Evolutionary conservation across 2,797 vertebrate species (phyloP).

Genomic region (Ctenopoma multispine): DNA sequence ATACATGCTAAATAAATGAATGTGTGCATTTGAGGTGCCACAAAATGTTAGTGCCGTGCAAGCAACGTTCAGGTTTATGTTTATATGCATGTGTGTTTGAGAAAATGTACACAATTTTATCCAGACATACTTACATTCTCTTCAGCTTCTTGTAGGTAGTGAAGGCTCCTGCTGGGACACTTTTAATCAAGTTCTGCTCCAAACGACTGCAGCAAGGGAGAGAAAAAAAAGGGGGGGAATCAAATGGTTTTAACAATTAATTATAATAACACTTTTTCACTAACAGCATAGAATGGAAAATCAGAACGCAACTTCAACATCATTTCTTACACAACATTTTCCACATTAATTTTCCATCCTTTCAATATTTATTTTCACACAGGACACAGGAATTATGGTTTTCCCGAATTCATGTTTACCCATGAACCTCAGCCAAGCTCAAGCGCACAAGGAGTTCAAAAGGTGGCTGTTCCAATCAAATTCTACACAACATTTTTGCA

Average conservation of each 20-base stretch:
- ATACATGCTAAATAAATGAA: neutral
- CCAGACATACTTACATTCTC: conserved; percentile 90
- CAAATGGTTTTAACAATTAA: conserved; percentile 21
- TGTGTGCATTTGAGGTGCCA: neutral
- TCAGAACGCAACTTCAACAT: neutral
- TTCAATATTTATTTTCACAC: conserved; percentile 22
- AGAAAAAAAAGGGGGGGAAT: neutral
- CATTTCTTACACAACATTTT: neutral
- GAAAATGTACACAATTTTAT: conserved; percentile 1
- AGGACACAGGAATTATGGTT: conserved; percentile 5
- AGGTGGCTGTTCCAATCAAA: conserved; percentile 55
- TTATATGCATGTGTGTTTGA: neutral
- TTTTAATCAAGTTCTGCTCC: conserved; percentile 98
- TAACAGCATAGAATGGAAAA: conserved; percentile 7
- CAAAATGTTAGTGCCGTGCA: neutral
- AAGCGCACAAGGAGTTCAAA: conserved; percentile 31
- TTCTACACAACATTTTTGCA: conserved; percentile 40
- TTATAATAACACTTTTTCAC: neutral
- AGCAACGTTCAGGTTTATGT: neutral
- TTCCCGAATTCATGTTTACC: conserved; percentile 14
- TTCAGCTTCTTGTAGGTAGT: conserved; percentile 97
- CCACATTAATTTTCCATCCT: neutral
- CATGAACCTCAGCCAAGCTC: conserved; percentile 11
- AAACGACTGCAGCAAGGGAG: conserved; percentile 87
- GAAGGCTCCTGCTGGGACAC: conserved; percentile 93